Evolutionary conservation across 53 echinoderm and acorn worm species (phyloP), one percentile per base, ranked within the genome.

Genomic region (Pentamera pediparva): DNA sequence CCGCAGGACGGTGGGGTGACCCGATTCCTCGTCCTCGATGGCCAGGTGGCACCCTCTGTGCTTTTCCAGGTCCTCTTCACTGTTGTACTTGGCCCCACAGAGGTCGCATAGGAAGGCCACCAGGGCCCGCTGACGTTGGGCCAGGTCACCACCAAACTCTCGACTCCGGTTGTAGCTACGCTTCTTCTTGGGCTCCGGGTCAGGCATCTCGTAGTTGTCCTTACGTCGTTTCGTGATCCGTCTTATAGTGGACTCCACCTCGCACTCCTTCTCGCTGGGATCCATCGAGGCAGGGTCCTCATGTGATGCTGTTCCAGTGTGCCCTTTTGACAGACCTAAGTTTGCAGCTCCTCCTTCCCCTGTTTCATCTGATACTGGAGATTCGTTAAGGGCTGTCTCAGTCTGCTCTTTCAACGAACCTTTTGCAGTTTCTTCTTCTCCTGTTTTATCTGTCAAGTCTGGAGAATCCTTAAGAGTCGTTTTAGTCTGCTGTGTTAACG

Each of bases 41-140:
- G 24, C 74, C 15, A 15, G 48, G 54, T 94, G 94, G 10, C 30
- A 11, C 2, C 31, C 58, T 28, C 75, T 79, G 62, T 94, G 94
- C 19, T 59, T 36, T 17, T 79, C 65, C 71, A 90, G 69, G 17
- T 78, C 76, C 21, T 87, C 89, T 20, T 78, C 64, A 18, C 76
- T 69, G 37, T 90, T 90, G 50, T 81, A 85, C 73, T 90, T 90
- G 45, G 85, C 79, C 13, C 37, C 38, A 79, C 90, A 79, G 52
- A 90, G 48, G 30, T 82, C 53, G 79, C 87, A 85, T 56, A 82
- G 27, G 59, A 75, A 75, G 54, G 92, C 76, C 50, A 77, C 88
- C 63, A 92, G 56, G 34, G 79, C 63, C 41, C 72, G 40, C 59
- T 82, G 78, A 20, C 51, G 38, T n/a, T 63, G 40, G 28, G 49